Conservation (phyloP, 2,797 vertebrate species). For the Acrossocheilus wenchowensis region DNA sequence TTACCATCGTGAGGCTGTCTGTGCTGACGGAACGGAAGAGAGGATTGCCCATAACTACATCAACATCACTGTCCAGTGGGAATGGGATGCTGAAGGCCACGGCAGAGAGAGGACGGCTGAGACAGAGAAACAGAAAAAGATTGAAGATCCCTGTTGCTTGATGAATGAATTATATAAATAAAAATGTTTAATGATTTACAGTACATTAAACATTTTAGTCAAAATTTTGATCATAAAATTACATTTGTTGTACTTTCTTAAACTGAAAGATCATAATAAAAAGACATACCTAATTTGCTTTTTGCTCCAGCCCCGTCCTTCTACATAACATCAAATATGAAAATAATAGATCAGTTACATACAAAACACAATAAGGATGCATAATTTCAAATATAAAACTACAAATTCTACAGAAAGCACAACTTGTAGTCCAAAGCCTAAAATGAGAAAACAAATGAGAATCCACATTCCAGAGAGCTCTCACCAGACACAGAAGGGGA, state of each 20-base stretch:
- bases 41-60: conserved; percentile 93
- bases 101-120: conserved; percentile 86
- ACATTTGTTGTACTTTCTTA: neutral
- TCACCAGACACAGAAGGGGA: conserved; percentile 79
- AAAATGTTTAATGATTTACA: neutral
- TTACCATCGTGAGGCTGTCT: conserved; percentile 80
- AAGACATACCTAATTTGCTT: conserved; percentile 85
- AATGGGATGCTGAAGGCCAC: conserved; percentile 95
- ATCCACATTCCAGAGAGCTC: conserved; percentile 34
- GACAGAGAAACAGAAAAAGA: conserved; percentile 72
- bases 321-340: conserved; percentile 73
- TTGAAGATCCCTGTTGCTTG: conserved; percentile 63
- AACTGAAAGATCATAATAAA: conserved; percentile 44
- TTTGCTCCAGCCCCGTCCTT: conserved; percentile 86
- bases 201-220: neutral
- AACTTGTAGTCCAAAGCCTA: neutral
- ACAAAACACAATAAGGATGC: neutral
- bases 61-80: conserved; percentile 95
- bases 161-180: neutral
- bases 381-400: neutral
- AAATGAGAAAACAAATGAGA: neutral
- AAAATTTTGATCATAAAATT: neutral
- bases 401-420: neutral
- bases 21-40: conserved; percentile 88
- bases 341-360: neutral